These are phyloP conservation scores for Scaptodrosophila latifasciaeformis DNA, from an alignment of 2,888 invertebrate species.

Conservation along the genomic window DNA sequence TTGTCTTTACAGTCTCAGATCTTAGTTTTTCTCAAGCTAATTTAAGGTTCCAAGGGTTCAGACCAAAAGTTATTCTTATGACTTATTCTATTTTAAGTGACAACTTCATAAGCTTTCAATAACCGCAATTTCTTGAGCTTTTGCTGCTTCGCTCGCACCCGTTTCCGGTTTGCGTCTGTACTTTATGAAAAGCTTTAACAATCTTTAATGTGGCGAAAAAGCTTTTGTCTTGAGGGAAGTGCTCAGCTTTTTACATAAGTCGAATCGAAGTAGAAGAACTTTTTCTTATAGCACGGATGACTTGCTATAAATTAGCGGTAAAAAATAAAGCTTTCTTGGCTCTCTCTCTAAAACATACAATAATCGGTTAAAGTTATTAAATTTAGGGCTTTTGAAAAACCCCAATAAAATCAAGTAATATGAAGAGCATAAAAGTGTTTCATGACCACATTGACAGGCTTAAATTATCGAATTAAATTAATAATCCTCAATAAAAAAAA, in stretches of 20 bases:
- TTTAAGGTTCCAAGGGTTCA: no score
- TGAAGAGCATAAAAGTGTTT: conserved; percentile 13
- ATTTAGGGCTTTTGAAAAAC: not conserved
- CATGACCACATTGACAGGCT: not conserved
- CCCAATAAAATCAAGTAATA: conserved; percentile 2
- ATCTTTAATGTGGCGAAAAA: conserved; percentile 8
- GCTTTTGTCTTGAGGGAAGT: conserved; percentile 11
- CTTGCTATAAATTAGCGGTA: conserved; percentile 23
- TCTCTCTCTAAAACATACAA: not conserved
- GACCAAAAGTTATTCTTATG: no score
- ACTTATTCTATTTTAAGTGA: no score
- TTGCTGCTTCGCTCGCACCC: no score
- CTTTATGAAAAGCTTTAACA: conserved; percentile 29
- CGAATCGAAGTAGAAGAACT: conserved; percentile 1
- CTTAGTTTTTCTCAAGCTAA: no score
- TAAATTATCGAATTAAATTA: not conserved
- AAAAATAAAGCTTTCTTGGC: no score
- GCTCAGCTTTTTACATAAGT: conserved; percentile 6
- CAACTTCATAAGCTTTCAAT: no score
- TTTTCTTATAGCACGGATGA: conserved; percentile 18
- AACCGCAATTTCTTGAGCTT: no score
- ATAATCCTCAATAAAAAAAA: no score
- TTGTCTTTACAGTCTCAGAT: no score
- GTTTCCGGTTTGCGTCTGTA: conserved; percentile 47
- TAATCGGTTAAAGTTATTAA: not conserved